phyloP scores from a whole-genome alignment of 2,888 invertebrate species.

The Tetragnatha montana region DNA sequence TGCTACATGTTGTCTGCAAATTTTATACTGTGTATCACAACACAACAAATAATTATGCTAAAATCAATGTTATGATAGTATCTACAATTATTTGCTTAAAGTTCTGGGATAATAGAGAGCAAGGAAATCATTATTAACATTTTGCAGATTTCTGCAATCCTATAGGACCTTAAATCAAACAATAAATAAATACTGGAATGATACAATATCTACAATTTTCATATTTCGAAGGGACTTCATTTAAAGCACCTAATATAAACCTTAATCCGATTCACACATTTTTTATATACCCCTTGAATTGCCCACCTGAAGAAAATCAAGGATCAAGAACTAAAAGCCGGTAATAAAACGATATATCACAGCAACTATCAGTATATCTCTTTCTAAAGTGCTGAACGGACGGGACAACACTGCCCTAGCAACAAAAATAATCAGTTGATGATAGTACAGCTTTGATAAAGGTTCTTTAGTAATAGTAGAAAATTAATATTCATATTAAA shows the following conservation, averaged over 20 bases:
- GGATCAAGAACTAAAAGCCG: slow-evolving; percentile 46
- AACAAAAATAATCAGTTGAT: slow-evolving; percentile 55
- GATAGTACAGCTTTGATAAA: slow-evolving; percentile 62
- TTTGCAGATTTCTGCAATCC: slow-evolving; percentile 15
- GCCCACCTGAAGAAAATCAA: slow-evolving; percentile 34
- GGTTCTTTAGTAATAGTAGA: neutral
- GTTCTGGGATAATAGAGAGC: slow-evolving; percentile 16
- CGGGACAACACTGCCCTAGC: slow-evolving; percentile 64
- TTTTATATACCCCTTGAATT: slow-evolving; percentile 42
- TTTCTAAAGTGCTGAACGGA: slow-evolving; percentile 63
- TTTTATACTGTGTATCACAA: too few species aligned
- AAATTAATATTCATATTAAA: too few species aligned
- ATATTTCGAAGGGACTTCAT: neutral
- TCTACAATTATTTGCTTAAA: neutral
- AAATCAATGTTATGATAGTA: too few species aligned
- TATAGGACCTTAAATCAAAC: neutral
- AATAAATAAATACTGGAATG: slow-evolving; percentile 10
- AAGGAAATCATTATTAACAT: neutral
- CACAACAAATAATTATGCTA: too few species aligned
- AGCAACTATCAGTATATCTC: slow-evolving; percentile 63
- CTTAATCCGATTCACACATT: slow-evolving; percentile 28
- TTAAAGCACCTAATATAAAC: slow-evolving; percentile 36
- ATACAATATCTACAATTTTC: slow-evolving; percentile 1
- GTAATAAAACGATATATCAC: slow-evolving; percentile 63
- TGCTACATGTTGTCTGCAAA: too few species aligned